A percentile compares a stretch with the other conserved stretches of the same genome.
Conservation (phyloP, 2,113 vertebrate species). For the Laterallus jamaicensis region DNA sequence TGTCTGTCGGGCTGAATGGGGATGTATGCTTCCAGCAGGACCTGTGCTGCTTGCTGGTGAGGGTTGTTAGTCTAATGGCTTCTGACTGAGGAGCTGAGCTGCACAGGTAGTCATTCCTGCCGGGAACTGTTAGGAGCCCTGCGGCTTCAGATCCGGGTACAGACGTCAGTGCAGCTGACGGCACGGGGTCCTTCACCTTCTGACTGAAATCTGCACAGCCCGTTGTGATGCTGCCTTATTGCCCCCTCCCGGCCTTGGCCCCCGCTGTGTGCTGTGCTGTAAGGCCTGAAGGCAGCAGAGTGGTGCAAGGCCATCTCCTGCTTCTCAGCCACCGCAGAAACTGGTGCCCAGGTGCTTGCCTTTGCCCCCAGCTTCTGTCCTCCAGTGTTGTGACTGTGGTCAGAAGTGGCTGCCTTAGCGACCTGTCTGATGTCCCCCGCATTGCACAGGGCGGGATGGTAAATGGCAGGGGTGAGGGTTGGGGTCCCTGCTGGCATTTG, state of each 20-base stretch:
- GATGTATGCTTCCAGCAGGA: neutral
- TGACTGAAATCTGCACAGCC: neutral
- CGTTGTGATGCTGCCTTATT: accelerated
- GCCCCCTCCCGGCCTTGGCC: neutral
- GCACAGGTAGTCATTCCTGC: neutral
- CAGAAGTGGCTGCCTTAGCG: neutral
- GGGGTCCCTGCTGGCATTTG: conserved; percentile 2
- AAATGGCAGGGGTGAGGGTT: neutral
- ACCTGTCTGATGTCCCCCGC: neutral
- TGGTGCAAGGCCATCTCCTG: neutral
- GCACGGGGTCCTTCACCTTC: neutral
- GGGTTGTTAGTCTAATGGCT: neutral
- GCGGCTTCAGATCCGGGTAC: neutral
- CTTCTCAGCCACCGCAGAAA: neutral
- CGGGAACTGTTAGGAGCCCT: neutral
- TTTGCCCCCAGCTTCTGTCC: neutral
- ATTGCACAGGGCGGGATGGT: accelerated
- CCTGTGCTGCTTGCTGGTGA: neutral
- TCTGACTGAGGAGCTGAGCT: neutral
- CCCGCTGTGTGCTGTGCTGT: neutral
- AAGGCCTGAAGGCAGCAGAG: neutral
- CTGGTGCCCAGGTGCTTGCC: neutral
- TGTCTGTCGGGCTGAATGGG: neutral
- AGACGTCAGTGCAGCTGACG: neutral
- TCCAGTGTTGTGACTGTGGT: accelerated